phyloP scores from a whole-genome alignment of 2,113 vertebrate genomes.

The Oenanthe oenanthe region DNA sequence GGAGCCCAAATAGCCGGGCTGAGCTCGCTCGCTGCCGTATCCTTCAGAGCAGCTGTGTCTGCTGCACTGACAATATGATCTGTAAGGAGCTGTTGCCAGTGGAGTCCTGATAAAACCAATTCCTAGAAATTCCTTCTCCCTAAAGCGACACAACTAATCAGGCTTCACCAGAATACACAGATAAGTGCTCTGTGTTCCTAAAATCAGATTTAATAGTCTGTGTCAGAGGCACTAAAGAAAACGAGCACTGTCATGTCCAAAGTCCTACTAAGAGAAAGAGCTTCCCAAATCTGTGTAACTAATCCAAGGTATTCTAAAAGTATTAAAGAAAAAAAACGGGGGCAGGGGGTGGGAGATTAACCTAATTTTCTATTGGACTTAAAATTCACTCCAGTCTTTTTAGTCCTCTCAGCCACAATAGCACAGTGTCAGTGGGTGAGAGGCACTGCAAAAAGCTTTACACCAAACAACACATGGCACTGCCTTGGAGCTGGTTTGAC shows the following conservation, averaged over 20 bases:
- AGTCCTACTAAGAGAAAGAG: not conserved
- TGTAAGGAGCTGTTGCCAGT: constrained; percentile 66
- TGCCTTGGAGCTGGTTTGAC: not conserved
- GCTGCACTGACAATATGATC: constrained; percentile 65
- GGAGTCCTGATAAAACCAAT: constrained; percentile 57
- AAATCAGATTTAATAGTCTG: not conserved
- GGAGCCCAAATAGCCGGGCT: constrained; percentile 23
- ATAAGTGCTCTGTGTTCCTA: not conserved
- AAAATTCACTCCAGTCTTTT: not conserved
- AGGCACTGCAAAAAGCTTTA: not conserved
- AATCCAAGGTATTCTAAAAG: not conserved
- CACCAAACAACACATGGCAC: not conserved
- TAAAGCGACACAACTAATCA: constrained; percentile 1
- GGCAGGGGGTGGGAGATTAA: accelerated
- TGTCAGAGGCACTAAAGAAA: not conserved
- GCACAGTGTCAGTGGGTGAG: not conserved
- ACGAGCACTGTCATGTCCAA: not conserved
- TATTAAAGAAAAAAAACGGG: not conserved
- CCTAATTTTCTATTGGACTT: not conserved
- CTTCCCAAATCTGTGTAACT: not conserved
- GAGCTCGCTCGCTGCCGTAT: not conserved
- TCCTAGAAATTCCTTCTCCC: constrained; percentile 32
- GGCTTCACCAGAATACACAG: not conserved
- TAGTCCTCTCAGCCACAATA: not conserved
- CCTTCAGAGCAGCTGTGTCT: not conserved